Evolutionary conservation across 2,113 vertebrate species (phyloP), one percentile per base, ranked within the genome.

Genomic region (Mormyrus lacerda): DNA sequence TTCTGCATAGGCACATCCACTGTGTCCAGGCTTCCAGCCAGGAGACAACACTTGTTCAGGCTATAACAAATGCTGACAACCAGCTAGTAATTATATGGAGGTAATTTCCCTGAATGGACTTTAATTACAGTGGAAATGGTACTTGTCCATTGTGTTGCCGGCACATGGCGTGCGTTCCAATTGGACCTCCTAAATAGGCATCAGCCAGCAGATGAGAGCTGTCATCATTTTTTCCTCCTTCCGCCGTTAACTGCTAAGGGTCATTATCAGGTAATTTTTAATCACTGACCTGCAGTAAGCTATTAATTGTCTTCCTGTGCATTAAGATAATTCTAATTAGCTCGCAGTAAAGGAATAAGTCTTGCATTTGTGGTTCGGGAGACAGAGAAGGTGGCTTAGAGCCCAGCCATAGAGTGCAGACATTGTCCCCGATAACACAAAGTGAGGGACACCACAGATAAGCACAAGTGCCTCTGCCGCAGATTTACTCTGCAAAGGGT

Each of bases 301-400:
- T 92, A 93, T 94, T 93, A 93, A 93, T 92, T 92, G 92, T 92
- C 92, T 93, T 92, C 90, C 91, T 93, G 92, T 88, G 89, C 93
- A 92, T 93, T 92, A 93, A 93, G 92, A 94, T 93, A 92, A 94
- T 93, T 91, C 90, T 93, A 92, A 93, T 94, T 94, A 93, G 92
- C 90, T 87, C 87, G 88, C 58, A 90, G 91, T 48, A 86, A 92
- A 87, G 91, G 91, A 90, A 91, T 93, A 92, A 92, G 91, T 92
- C 92, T 89, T 87, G 89, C 42, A 44, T 87, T 87, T 73, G 61
- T n/a, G 88, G 89, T 88, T 85, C 53, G 87, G 65, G 88, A 90
- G 90, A 91, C 89, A 89, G 55, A 84, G 79, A 91, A 50, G 89
- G 87, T 89, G 90, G 76, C 88, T 35, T 76, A 47, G 51, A 89